These are phyloP conservation scores for Pterocles gutturalis DNA, from an alignment of 2,113 vertebrate genomes.

Conservation along the genomic window DNA sequence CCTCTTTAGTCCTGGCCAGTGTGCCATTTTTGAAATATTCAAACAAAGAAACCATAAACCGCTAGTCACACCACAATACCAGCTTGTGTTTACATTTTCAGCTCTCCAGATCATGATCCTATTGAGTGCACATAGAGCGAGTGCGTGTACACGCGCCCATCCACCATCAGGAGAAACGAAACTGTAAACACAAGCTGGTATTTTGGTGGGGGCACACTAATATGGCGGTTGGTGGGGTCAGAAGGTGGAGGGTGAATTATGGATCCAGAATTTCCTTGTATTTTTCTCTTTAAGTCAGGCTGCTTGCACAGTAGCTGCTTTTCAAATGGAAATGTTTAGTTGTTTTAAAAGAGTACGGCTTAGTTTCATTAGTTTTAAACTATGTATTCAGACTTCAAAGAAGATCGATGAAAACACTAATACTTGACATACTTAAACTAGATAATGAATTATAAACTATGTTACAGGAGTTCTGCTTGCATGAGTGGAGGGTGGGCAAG, in stretches of 20 bases:
- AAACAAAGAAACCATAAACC: slow-evolving; percentile 84
- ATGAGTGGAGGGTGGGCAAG: not conserved
- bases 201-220: slow-evolving; percentile 85
- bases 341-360: slow-evolving; percentile 66
- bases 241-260: slow-evolving; percentile 81
- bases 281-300: slow-evolving; percentile 81
- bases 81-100: slow-evolving; percentile 88
- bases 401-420: not conserved
- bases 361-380: slow-evolving; percentile 49
- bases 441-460: not conserved
- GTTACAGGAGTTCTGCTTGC: not conserved
- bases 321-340: slow-evolving; percentile 68
- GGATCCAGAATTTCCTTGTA: slow-evolving; percentile 82
- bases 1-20: slow-evolving; percentile 81
- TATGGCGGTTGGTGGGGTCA: slow-evolving; percentile 82
- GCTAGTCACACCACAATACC: slow-evolving; percentile 85
- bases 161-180: slow-evolving; percentile 79
- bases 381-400: not conserved
- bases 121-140: slow-evolving; percentile 84
- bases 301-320: slow-evolving; percentile 76
- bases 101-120: slow-evolving; percentile 86
- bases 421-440: not conserved
- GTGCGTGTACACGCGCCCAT: slow-evolving; percentile 80
- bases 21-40: slow-evolving; percentile 84
- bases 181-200: slow-evolving; percentile 88